Evolutionary conservation across 2,888 invertebrate genomes (phyloP), one percentile per base, ranked within the genome.

Genomic region (Drosophila mulleri): DNA sequence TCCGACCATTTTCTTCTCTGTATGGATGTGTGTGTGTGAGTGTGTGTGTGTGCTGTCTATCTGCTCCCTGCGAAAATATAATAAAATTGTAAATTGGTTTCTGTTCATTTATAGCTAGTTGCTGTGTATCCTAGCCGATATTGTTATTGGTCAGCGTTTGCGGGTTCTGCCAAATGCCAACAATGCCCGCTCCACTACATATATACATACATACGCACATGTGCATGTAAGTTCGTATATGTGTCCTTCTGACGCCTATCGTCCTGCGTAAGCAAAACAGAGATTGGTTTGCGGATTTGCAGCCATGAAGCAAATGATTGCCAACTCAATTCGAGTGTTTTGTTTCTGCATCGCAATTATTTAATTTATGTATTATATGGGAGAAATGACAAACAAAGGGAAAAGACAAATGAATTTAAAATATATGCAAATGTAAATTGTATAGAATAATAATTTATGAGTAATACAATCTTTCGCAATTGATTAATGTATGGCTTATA

Each of bases 71-170:
- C 53, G 71, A 84, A 86, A 87, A 83, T 77, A 89, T 88, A 86
- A 89, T 86, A 86, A 86, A 86, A 89, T 77, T 85, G 86, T 89
- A 86, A 86, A 86, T 86, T 86, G 86, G 88, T 88, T 86, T 86
- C 79, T 72, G 78, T 79, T 72, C 89, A 80, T 78, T 85, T 82
- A 80, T 57, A 71, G 77, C 75, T 75, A 58, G 79, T 87, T 85
- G 74, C 78, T 85, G 75, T 85, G 74, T 72, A 78, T 80, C 81
- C 75, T 82, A 71, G 81, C 76, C 80, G 85, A 80, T 80, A 89
- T 82, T 87, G 88, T 89, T 89, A 86, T 87, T 89, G 89, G 87
- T 53, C 78, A 80, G 62, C 50, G 67, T 70, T 78, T 78, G 67
- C 59, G 70, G 72, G 68, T 32, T 80, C 45, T 39, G 54, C 2